Base-by-base conservation (phyloP, 2,888 invertebrate species). In the Lacanobia wlatinum region DNA sequence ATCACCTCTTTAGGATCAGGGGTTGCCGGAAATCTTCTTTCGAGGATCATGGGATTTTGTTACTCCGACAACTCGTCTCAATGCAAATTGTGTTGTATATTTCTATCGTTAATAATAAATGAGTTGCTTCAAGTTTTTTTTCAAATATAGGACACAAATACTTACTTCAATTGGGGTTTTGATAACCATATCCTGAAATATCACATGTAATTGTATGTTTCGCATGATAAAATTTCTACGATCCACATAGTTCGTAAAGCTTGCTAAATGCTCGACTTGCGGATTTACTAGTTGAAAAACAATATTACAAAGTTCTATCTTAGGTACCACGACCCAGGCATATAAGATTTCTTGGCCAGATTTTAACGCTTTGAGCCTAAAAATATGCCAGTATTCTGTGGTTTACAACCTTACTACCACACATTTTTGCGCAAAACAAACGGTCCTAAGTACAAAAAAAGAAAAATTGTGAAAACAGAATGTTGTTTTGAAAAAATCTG, bases 401-500 rank as follows among this genome's bases (percentile, higher is more conserved):
- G 69, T 52, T 63, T 53, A 73, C 21, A 68, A 66, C 34, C 62
- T 58, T 66, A 65, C 56, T 28, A 55, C 21, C 59, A 38, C 65
- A 62, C 78, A 74, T 77, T 77, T 83, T 72, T 38, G 68, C 65
- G 23, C 38, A 63, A 67, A 78, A 70, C 65, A 56, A 60, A 82
- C 64, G 55, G 61, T 60, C 43, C 18, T 73, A 73, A 73, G 82
- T 63, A 64, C 43, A 70, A 65, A 74, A 43, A 67, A 73, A 55
- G 46, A 63, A 67, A 66, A 73, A 75, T 56, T 60, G 60, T 55
- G 62, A 58, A 71, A 75, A 76, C 71, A 65, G 48, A 77, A 81
- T 60, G 70, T 56, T 81, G 60, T 85, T 84, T 84, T 59, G 72
- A 61, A 76, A 84, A 85, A 84, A 76, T 84, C 82, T 60, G 72